Conservation (phyloP, 2,113 vertebrate genomes). For the Nycticorax nycticorax region DNA sequence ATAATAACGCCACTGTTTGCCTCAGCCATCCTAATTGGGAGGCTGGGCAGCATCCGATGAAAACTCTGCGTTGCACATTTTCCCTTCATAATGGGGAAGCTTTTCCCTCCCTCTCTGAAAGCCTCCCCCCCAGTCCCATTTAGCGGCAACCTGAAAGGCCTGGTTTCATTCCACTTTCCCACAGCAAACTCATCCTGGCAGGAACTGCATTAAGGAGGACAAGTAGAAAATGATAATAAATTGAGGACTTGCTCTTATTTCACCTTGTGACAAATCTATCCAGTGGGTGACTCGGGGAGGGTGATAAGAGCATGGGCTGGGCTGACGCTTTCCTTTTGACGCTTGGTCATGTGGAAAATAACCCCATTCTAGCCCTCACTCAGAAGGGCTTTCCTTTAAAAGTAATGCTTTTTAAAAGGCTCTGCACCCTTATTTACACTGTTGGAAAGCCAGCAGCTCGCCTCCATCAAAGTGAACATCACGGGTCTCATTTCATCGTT, state of each 20-base stretch:
- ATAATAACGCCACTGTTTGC: conserved; percentile 37
- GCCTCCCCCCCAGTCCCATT: conserved; percentile 1
- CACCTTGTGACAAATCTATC: conserved; percentile 50
- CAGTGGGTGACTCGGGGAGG: not conserved
- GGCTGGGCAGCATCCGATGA: conserved; percentile 36
- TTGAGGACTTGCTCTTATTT: conserved; percentile 50
- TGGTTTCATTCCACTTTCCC: conserved; percentile 61
- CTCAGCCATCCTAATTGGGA: conserved; percentile 54
- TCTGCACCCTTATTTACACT: not conserved
- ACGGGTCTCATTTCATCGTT: not conserved
- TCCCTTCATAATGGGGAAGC: conserved; percentile 38
- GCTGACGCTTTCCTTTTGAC: conserved; percentile 28
- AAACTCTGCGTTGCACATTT: not conserved
- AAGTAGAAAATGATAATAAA: conserved; percentile 60
- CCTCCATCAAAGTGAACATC: conserved; percentile 3
- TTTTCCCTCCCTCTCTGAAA: not conserved
- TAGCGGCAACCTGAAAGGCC: conserved; percentile 28
- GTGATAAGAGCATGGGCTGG: not conserved
- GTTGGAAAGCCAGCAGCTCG: not conserved
- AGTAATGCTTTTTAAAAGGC: conserved; percentile 27
- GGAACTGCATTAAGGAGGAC: conserved; percentile 35
- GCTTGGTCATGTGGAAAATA: conserved; percentile 56
- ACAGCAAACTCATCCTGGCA: conserved; percentile 64
- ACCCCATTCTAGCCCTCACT: conserved; percentile 19
- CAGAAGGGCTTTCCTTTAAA: conserved; percentile 50